phyloP scores from a whole-genome alignment of 2,888 invertebrate genomes.

The Poecilobothrus nobilitatus region DNA sequence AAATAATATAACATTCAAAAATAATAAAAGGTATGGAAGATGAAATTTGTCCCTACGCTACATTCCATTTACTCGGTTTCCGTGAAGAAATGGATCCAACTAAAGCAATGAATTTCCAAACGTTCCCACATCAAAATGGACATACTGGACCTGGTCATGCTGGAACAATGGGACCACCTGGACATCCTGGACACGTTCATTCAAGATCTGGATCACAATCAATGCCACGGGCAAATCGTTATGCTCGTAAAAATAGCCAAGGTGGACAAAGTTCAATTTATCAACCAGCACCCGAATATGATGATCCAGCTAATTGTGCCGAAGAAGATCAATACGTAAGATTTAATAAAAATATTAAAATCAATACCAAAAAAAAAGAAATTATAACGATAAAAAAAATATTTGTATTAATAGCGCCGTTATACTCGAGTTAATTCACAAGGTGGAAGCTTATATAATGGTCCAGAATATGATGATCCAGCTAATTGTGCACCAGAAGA shows the following conservation, averaged over 20 bases:
- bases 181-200: conserved; percentile 66
- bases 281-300: conserved; percentile 79
- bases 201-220: conserved; percentile 83
- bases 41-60: conserved; percentile 94
- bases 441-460: conserved; percentile 56
- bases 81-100: conserved; percentile 91
- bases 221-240: conserved; percentile 70
- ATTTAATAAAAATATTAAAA: not conserved
- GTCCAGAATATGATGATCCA: conserved; percentile 88
- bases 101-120: conserved; percentile 83
- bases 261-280: conserved; percentile 77
- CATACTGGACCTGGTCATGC: conserved; percentile 62
- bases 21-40: conserved; percentile 74
- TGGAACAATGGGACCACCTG: conserved; percentile 74
- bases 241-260: conserved; percentile 64
- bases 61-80: conserved; percentile 91
- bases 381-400: not conserved
- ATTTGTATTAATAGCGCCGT: conserved; percentile 46
- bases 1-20: not conserved
- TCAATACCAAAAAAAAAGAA: not conserved
- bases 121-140: conserved; percentile 67
- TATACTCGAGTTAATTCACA: conserved; percentile 62
- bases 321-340: conserved; percentile 82
- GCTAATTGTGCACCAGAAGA: conserved; percentile 87
- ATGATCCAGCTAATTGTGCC: conserved; percentile 87